Conservation (phyloP, 1,140 invertebrate species). For the Drosophila orosa region DNA sequence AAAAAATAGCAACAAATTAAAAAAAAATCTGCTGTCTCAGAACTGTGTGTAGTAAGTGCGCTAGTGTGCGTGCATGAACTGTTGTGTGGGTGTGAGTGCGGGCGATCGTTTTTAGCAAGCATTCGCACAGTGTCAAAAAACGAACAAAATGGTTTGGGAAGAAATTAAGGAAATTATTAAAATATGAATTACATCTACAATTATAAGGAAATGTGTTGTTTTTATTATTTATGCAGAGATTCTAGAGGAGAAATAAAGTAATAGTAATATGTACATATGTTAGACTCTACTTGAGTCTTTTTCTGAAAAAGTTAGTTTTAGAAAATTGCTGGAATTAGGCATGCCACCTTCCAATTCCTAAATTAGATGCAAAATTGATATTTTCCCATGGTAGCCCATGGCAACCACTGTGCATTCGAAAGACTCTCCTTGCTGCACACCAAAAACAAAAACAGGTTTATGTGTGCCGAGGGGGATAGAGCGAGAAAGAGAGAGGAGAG, state of each 20-base stretch:
- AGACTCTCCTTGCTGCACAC: constrained; percentile 44
- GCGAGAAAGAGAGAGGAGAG: constrained; percentile 8
- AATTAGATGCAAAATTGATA: background rate
- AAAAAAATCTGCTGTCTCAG: constrained; percentile 73
- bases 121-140: constrained; percentile 53
- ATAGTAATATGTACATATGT: too few relatives aligned
- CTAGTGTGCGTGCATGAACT: constrained; percentile 31
- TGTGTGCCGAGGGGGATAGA: constrained; percentile 15
- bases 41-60: constrained; percentile 48
- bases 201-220: background rate
- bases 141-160: constrained; percentile 1
- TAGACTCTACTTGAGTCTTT: too few relatives aligned
- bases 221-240: background rate
- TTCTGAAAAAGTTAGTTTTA: too few relatives aligned
- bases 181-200: background rate
- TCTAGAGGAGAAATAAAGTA: background rate
- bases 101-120: constrained; percentile 74
- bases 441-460: constrained; percentile 74
- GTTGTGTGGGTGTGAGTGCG: constrained; percentile 49
- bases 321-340: too few relatives aligned
- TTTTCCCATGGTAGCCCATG: constrained; percentile 15
- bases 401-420: constrained; percentile 63
- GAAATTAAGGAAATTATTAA: background rate
- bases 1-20: constrained; percentile 60
- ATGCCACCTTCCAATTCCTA: background rate